Conservation (phyloP, 2,113 vertebrate species). For the Nerophis lumbriciformis region DNA sequence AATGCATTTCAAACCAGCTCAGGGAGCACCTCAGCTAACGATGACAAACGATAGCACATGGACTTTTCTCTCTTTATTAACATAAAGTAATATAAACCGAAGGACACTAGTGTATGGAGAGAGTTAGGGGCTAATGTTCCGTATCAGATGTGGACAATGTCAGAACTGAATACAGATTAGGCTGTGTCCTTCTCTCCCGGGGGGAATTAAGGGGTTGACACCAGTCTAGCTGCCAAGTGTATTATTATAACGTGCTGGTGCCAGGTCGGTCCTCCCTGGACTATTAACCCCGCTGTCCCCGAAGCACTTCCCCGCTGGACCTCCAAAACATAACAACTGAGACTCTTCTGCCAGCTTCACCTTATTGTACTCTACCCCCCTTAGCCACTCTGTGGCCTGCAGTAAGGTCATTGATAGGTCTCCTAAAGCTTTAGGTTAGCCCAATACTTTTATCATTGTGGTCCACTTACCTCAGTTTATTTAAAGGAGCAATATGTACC, state of each 20-base stretch:
- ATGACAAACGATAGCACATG: constrained; percentile 98
- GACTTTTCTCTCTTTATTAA: constrained; percentile 98
- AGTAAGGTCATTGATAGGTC: constrained; percentile 28
- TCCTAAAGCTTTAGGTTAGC: constrained; percentile 12
- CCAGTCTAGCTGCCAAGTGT: constrained; percentile 89
- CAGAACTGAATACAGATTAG: constrained; percentile 99
- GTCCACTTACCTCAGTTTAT: constrained; percentile 24
- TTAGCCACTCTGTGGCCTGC: constrained; percentile 7
- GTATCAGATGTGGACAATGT: constrained; percentile 99
- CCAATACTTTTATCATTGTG: constrained; percentile 12
- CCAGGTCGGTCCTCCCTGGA: constrained; percentile 85
- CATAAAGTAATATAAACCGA: constrained; percentile 99
- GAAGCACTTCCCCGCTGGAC: constrained; percentile 49
- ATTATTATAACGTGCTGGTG: constrained; percentile 94
- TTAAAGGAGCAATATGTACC: constrained; percentile 1
- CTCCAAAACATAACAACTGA: constrained; percentile 51
- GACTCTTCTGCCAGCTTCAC: constrained; percentile 31
- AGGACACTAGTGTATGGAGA: constrained; percentile 99
- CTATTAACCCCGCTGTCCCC: constrained; percentile 83
- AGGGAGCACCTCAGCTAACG: constrained; percentile 81
- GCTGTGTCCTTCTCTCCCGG: constrained; percentile 96
- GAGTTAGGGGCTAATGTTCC: constrained; percentile 99
- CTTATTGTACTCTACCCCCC: constrained; percentile 11
- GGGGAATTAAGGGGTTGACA: constrained; percentile 97
- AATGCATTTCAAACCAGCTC: constrained; percentile 76